phyloP scores from a whole-genome alignment of 1,140 invertebrate species.

The Bombus ignitus region DNA sequence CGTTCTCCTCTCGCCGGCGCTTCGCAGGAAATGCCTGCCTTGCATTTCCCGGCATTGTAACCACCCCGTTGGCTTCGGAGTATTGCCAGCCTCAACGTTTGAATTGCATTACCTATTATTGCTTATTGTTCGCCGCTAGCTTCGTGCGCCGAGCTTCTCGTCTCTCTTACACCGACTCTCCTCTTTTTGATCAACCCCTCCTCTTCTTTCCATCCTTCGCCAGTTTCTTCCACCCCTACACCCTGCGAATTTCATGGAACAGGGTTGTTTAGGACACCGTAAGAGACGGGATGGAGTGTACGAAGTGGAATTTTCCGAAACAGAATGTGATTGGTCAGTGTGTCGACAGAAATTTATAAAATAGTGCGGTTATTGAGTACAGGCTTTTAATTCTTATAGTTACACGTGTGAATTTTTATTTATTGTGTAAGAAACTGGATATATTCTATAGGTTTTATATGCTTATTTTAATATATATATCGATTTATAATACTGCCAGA shows the following conservation, averaged over 20 bases:
- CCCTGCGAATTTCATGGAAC: background rate
- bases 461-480: background rate
- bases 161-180: conserved; percentile 41
- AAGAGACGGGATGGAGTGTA: background rate
- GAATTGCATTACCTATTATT: conserved; percentile 80
- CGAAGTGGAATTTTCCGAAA: background rate
- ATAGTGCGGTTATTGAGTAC: background rate
- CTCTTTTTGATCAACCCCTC: conserved; percentile 48
- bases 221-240: background rate
- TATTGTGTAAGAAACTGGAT: no score
- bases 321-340: background rate
- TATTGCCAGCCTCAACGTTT: conserved; percentile 78
- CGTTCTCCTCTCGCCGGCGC: conserved; percentile 65
- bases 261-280: background rate
- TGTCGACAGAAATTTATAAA: background rate
- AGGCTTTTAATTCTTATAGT: background rate
- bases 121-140: conserved; percentile 77
- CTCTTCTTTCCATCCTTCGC: conserved; percentile 11
- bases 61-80: conserved; percentile 66
- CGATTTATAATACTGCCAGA: background rate
- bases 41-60: conserved; percentile 78
- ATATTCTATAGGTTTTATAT: no score
- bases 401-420: no score
- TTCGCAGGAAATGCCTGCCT: conserved; percentile 76
- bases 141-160: conserved; percentile 53